Base-by-base conservation (phyloP, 2,113 vertebrate species). In the Limanda limanda region DNA sequence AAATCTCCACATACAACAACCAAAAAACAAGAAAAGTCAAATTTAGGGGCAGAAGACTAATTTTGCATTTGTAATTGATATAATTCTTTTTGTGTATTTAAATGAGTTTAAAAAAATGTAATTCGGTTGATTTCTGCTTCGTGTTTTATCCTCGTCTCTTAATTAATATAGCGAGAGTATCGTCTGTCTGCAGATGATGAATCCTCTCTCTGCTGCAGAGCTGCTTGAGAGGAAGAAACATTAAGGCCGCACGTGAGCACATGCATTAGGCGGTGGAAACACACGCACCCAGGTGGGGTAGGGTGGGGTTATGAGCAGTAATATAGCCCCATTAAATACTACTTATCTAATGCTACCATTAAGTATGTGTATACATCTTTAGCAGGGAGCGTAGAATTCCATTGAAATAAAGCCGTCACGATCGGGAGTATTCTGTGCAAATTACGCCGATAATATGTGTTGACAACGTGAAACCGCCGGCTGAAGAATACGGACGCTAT, bases 201-300 rank as follows among this genome's bases (percentile, higher is more conserved):
- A 77, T 83, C 54, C 60, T 78, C 57, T 80, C 60, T 78, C 57
- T 80, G 84, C 68, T 64, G 76, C 35, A 31, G 76, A 78, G 57
- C 71, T 61, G 48, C 74, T 52, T 64, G 31, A 83, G 58, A 74
- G 55, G 64, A 37, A 23, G 68, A 82, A 77, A 73, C 81, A 91
- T 88, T 82, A 88, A 66, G 73, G 67, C 82, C 37, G 64, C 76
- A 75, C 2, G 23, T 58, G 62, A 73, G 77, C 52, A 24, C 60
- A 59, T 71, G 85, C 88, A 90, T 89, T 89, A 90, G 71, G 63
- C 73, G 2, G 57, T 73, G 82, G 71, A 86, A 88, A 89, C 76
- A 68, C 77, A 81, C 84, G 63, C 75, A 78, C 64, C 62, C 76
- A 59, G 65, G 80, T 66, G 45, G 63, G 45, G 37, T 57, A 55